A percentile compares a stretch with the other conserved stretches of the same genome.
These are phyloP conservation scores for Xestia ashworthii DNA, from an alignment of 2,888 invertebrate genomes.

Conservation along the genomic window DNA sequence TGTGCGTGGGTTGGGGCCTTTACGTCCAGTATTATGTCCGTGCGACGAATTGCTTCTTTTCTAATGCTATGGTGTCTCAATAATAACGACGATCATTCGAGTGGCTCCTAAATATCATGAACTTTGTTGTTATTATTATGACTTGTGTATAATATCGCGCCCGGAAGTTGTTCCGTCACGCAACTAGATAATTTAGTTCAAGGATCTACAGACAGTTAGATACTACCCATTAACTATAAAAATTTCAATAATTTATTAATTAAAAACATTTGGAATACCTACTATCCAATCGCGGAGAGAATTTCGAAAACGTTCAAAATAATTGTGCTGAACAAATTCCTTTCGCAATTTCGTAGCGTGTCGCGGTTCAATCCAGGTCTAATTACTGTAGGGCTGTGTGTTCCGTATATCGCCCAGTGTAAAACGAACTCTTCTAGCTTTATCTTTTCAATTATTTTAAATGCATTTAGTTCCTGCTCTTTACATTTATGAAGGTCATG, in stretches of 20 bases:
- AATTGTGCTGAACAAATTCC: slow-evolving; percentile 60
- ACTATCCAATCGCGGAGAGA: slow-evolving; percentile 41
- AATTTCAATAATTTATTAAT: slow-evolving; percentile 35
- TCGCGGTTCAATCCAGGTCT: slow-evolving; percentile 63
- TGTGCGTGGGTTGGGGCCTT: slow-evolving; percentile 69
- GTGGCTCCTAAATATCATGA: slow-evolving; percentile 40
- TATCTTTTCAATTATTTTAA: slow-evolving; percentile 56
- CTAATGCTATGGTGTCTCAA: slow-evolving; percentile 60
- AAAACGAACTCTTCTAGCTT: slow-evolving; percentile 54
- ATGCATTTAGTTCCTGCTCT: slow-evolving; percentile 29
- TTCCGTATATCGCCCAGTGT: slow-evolving; percentile 54
- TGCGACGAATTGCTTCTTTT: slow-evolving; percentile 65
- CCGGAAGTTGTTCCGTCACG: slow-evolving; percentile 44
- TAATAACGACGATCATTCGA: slow-evolving; percentile 60
- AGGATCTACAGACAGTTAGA: slow-evolving; percentile 31
- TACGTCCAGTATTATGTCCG: slow-evolving; percentile 48
- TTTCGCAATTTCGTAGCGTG: slow-evolving; percentile 59
- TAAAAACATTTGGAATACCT: slow-evolving; percentile 22
- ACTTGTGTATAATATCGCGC: slow-evolving; percentile 25
- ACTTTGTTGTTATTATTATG: slow-evolving; percentile 40
- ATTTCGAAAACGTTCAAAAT: slow-evolving; percentile 58
- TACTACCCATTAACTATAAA: slow-evolving; percentile 19
- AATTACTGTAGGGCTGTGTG: slow-evolving; percentile 58
- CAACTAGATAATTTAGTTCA: slow-evolving; percentile 54
- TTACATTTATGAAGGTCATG: slow-evolving; percentile 56